phyloP scores from a whole-genome alignment of 2,797 vertebrate genomes.

The Toxotes lorentzi region DNA sequence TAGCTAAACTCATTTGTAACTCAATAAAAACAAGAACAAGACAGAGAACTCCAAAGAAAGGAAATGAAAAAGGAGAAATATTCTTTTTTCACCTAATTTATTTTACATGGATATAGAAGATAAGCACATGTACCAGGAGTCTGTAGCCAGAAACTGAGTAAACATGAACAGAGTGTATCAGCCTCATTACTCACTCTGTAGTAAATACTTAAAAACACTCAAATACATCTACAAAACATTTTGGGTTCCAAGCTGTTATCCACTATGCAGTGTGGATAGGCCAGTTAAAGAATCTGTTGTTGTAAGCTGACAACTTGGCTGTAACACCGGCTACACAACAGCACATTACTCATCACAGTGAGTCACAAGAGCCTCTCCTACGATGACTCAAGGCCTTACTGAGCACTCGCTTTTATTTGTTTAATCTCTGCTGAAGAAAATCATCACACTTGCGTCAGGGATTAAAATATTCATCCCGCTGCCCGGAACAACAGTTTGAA shows the following conservation, averaged over 20 bases:
- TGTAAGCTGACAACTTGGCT: background rate
- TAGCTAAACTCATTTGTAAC: background rate
- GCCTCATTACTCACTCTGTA: background rate
- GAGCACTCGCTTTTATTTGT: background rate
- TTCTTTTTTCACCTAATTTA: background rate
- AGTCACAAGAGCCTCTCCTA: conserved; percentile 44
- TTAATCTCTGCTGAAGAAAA: conserved; percentile 5
- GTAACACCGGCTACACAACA: conserved; percentile 3
- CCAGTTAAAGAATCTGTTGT: background rate
- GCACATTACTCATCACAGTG: conserved; percentile 39
- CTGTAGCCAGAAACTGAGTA: background rate
- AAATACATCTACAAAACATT: background rate
- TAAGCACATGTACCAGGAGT: background rate
- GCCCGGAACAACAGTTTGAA: background rate
- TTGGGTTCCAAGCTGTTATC: background rate
- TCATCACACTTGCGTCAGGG: background rate
- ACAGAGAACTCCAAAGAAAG: background rate
- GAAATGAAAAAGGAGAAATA: background rate
- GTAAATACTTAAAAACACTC: background rate
- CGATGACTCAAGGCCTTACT: conserved; percentile 10
- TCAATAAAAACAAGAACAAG: background rate
- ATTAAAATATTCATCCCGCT: background rate
- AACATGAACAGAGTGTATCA: background rate
- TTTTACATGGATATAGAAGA: background rate
- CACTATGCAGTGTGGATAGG: background rate